phyloP scores from a whole-genome alignment of 2,113 vertebrate species.

The Hipposideros armiger region DNA sequence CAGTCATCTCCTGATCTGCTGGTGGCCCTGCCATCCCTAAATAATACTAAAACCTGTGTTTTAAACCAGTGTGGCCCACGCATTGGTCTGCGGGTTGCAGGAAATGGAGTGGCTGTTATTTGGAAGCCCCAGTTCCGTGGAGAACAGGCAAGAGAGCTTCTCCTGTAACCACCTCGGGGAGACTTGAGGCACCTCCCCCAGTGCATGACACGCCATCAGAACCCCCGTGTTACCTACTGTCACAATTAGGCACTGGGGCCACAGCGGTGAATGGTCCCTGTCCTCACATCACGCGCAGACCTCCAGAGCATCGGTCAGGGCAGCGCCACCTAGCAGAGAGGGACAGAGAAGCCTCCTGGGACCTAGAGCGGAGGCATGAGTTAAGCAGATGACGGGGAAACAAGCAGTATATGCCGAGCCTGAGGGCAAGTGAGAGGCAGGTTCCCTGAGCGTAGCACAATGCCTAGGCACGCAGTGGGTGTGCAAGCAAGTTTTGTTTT shows the following conservation, averaged over 20 bases:
- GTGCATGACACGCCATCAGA: rapidly evolving
- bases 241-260: not conserved
- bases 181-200: not conserved
- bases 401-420: not conserved
- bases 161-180: not conserved
- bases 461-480: not conserved
- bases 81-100: not conserved
- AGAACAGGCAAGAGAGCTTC: not conserved
- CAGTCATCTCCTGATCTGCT: not conserved
- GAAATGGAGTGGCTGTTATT: not conserved
- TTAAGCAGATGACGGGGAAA: not conserved
- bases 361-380: not conserved
- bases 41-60: not conserved
- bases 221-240: not conserved
- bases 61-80: too few relatives aligned
- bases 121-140: not conserved
- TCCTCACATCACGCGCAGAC: not conserved
- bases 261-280: not conserved
- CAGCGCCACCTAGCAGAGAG: not conserved
- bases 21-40: not conserved
- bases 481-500: not conserved
- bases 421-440: not conserved
- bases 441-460: not conserved
- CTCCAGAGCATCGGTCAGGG: not conserved
- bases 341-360: not conserved